Evolutionary conservation across 2,113 vertebrate species (phyloP), one percentile per base, ranked within the genome.

Genomic region (Egretta garzetta): DNA sequence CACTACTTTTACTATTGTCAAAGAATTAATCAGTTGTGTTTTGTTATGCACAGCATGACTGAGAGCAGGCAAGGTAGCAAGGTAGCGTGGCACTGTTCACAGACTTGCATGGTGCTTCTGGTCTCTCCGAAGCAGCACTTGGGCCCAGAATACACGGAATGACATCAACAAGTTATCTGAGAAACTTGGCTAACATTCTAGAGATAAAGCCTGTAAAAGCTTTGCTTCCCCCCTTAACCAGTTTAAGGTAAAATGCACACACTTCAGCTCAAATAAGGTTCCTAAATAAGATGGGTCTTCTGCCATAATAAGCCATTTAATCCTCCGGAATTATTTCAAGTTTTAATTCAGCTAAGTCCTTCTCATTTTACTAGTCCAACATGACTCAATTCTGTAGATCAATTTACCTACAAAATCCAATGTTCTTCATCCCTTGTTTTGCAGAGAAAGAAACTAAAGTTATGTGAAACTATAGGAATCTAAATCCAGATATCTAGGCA

Each of bases 131-230:
- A 67, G 64, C 93, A 79, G 80, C 52, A 28, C 80, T 90, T 8
- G 21, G 84, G 81, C 71, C 85, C 88, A 72, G 86, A 85, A 91
- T 30, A 91, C 9, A 45, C 23, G 35, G 49, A 85, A 75, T 67
- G 77, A 91, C 87, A 96, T 90, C 95, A 96, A 97, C 68, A 88
- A 94, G 88, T 94, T 91, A 92, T 63, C 80, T 49, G 53, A 88
- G 68, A 97, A 94, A 93, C 80, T 62, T 91, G 90, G 86, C 76
- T 80, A 89, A 76, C 47, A 15, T 55, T 91, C 76, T 33, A 63
- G n/a, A 81, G 88, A 63, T 41, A 86, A 95, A 79, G 20, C 93
- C 85, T 1, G 6, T 59, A 82, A 93, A 91, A 86, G 63, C 66
- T 89, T 24, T 35, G 85, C 86, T 88, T 80, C 71, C 91, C 88